Percentiles rank a stretch among this genome's conserved stretches.
phyloP scores from a whole-genome alignment of 2,888 invertebrate species.

The Amphiduros pacificus region DNA sequence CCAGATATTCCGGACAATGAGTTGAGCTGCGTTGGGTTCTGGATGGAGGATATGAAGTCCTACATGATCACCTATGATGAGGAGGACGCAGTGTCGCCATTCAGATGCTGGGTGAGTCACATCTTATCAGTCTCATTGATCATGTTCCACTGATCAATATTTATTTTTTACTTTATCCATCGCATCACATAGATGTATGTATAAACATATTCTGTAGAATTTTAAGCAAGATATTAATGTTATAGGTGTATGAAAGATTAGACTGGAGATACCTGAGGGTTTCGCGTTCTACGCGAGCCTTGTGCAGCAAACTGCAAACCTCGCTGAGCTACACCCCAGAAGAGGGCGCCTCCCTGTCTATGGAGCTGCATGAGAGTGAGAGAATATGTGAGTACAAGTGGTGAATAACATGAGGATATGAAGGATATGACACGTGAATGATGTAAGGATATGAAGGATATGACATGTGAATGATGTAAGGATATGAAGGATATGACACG shows the following conservation, averaged over 20 bases:
- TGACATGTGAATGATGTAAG: too few species aligned
- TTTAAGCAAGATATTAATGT: too few species aligned
- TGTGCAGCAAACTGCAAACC: conserved; percentile 86
- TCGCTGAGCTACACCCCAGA: conserved; percentile 87
- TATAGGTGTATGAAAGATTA: conserved; percentile 78
- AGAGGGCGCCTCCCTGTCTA: conserved; percentile 83
- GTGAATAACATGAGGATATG: too few species aligned
- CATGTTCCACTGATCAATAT: too few species aligned
- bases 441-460: too few species aligned
- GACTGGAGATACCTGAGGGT: conserved; percentile 85
- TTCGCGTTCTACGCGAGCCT: conserved; percentile 88
- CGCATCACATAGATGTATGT: too few species aligned
- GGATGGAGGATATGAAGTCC: conserved; percentile 96
- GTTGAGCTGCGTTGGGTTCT: conserved; percentile 95
- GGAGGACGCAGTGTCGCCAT: conserved; percentile 91
- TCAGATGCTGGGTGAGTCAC: conserved; percentile 86
- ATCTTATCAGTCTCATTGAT: too few species aligned
- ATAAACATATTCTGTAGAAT: too few species aligned
- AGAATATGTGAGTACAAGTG: conserved; percentile 72
- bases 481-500: too few species aligned
- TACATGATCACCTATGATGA: conserved; percentile 95
- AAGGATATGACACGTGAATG: not conserved
- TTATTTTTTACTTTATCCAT: too few species aligned
- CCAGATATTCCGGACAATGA: conserved; percentile 89
- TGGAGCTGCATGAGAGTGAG: conserved; percentile 90